Evolutionary conservation across 2,797 vertebrate species (phyloP).

Genomic region (Hoplostethus atlanticus): DNA sequence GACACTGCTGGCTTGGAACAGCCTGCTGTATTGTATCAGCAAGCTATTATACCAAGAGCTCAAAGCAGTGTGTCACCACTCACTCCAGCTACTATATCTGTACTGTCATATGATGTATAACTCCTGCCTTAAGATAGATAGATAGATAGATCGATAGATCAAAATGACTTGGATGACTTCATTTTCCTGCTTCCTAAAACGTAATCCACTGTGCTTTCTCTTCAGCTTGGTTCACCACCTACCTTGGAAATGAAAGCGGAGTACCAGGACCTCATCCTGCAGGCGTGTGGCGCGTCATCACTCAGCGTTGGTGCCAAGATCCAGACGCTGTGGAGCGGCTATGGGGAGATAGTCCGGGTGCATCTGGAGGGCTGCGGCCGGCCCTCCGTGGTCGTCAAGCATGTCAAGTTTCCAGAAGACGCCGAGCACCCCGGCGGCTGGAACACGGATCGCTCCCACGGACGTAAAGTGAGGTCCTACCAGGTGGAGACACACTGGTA

Average conservation of each 20-base stretch:
- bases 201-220: not conserved
- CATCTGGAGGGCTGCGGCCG: slow-evolving; percentile 78
- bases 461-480: slow-evolving; percentile 84
- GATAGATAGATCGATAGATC: too few relatives aligned
- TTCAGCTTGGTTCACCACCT: not conserved
- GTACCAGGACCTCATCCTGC: slow-evolving; percentile 78
- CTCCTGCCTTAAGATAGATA: too few relatives aligned
- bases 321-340: slow-evolving; percentile 86
- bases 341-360: slow-evolving; percentile 82
- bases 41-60: too few relatives aligned
- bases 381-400: slow-evolving; percentile 83
- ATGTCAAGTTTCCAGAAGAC: slow-evolving; percentile 77
- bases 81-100: too few relatives aligned
- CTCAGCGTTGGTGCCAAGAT: slow-evolving; percentile 74
- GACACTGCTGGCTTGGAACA: too few relatives aligned
- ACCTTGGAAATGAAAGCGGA: slow-evolving; percentile 79
- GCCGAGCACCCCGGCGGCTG: slow-evolving; percentile 69
- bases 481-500: slow-evolving; percentile 87
- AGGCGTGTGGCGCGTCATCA: slow-evolving; percentile 74
- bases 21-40: too few relatives aligned
- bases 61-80: too few relatives aligned
- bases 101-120: too few relatives aligned
- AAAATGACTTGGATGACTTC: too few relatives aligned
- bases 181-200: not conserved
- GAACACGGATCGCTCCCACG: slow-evolving; percentile 81